phyloP scores from a whole-genome alignment of 2,888 invertebrate species.

The Apodemia duryi region DNA sequence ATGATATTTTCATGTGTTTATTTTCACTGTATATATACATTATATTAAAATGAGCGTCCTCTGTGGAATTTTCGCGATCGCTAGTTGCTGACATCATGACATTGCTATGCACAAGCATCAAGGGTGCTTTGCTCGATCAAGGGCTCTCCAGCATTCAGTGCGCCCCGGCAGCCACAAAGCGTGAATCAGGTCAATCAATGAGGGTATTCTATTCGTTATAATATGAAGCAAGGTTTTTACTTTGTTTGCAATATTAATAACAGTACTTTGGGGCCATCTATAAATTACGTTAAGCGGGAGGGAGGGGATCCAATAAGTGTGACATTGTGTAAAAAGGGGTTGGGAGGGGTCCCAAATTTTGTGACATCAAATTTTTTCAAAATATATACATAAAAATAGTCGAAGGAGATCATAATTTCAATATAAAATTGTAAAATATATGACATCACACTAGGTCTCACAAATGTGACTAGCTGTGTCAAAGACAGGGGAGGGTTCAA shows the following conservation, averaged over 20 bases:
- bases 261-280: too few relatives aligned
- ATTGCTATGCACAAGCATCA: conserved; percentile 11
- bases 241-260: neutral
- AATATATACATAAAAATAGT: too few relatives aligned
- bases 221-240: neutral
- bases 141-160: conserved; percentile 32
- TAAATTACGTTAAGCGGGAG: too few relatives aligned
- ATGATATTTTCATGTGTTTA: neutral
- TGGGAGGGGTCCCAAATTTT: too few relatives aligned
- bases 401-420: too few relatives aligned
- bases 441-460: too few relatives aligned
- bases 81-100: conserved; percentile 12
- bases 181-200: conserved; percentile 52
- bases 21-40: neutral
- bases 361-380: too few relatives aligned
- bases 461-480: too few relatives aligned
- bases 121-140: conserved; percentile 33
- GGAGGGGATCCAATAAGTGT: too few relatives aligned
- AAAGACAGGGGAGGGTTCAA: too few relatives aligned
- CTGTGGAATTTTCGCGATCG: neutral
- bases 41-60: neutral
- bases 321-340: too few relatives aligned
- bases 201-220: conserved; percentile 11
- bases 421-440: too few relatives aligned
- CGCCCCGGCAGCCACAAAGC: conserved; percentile 27